Evolutionary conservation across 2,888 invertebrate species (phyloP), one percentile per base, ranked within the genome.

Genomic region (Ornithoptera alexandrae): DNA sequence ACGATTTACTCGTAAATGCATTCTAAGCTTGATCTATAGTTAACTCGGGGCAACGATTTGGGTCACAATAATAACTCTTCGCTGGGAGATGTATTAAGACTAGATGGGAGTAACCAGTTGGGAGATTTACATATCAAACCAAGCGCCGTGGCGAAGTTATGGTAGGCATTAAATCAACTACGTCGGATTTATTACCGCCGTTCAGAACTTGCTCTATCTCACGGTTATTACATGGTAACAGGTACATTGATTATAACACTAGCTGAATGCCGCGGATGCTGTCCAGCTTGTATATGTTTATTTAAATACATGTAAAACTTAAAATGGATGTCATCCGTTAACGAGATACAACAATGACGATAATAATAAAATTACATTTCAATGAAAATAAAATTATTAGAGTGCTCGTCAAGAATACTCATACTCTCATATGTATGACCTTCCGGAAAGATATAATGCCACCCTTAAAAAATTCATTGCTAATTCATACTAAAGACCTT

Each of bases 101-200:
- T 68, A 36, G 68, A 46, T 57, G 46, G 30, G 39, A 39, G 22
- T 65, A 58, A 65, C 36, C 60, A 60, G 50, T 60, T 58, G 67
- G 22, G 30, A 68, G 74, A 77, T 79, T 77, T 75, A 76, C 77
- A 79, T 78, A 77, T 76, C 73, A 72, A 74, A 77, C 76, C 74
- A 74, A 68, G 53, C 68, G 72, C 70, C 56, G 60, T 71, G 75
- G 78, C 77, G 76, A 76, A 77, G 73, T 78, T 78, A 78, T 79
- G 68, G 64, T 68, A 60, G 53, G 57, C 68, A 24, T 68, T 68
- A 68, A 68, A 59, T 67, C 36, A 60, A 68, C 62, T 24, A 39
- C 53, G 39, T 4, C 22, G 36, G 63, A 68, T 68, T 68, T 68
- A 68, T 68, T 68, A 18, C n/a, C 22, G 58, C 62, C 4, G 46